Percentiles rank a stretch among this genome's conserved stretches.
Evolutionary conservation across 2,888 invertebrate genomes (phyloP).

Genomic region (Drosophila kanekoi): DNA sequence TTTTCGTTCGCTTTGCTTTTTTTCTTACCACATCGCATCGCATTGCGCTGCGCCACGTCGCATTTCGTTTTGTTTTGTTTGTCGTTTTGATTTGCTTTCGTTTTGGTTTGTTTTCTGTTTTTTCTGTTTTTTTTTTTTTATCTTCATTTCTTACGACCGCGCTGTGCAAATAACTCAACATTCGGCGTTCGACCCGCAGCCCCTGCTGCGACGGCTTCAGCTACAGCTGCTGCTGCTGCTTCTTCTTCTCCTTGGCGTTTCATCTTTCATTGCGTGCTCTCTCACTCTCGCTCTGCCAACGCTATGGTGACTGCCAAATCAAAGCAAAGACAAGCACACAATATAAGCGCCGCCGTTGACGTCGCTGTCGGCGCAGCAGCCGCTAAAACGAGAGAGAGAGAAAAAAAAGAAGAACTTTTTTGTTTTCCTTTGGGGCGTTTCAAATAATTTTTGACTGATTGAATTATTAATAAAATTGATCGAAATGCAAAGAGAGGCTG

Average conservation of each 20-base stretch:
- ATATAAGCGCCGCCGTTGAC: constrained; percentile 26
- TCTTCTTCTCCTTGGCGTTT: constrained; percentile 31
- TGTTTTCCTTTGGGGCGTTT: constrained; percentile 80
- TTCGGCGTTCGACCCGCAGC: constrained; percentile 10
- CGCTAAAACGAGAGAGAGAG: constrained; percentile 46
- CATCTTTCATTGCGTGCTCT: constrained; percentile 39
- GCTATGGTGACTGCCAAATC: constrained; percentile 34
- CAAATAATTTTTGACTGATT: constrained; percentile 82
- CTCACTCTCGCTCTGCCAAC: constrained; percentile 6
- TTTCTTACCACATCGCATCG: constrained; percentile 8
- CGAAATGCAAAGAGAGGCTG: constrained; percentile 72
- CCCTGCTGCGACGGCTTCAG: constrained; percentile 8
- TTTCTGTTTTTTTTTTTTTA: constrained; percentile 16
- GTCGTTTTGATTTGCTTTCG: constrained; percentile 72
- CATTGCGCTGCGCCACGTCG: constrained; percentile 33
- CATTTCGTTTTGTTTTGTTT: constrained; percentile 73
- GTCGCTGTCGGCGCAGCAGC: constrained; percentile 33
- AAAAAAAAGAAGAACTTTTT: constrained; percentile 60
- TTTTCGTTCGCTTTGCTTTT: constrained; percentile 19
- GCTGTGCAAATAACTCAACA: constrained; percentile 71
- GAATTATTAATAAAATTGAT: constrained; percentile 84
- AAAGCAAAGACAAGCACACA: constrained; percentile 52
- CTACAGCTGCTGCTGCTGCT: constrained; percentile 8
- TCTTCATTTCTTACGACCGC: constrained; percentile 31
- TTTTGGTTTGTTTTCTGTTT: constrained; percentile 37